These are phyloP conservation scores for Apotomis turbidana DNA, from an alignment of 2,888 invertebrate species.

Conservation along the genomic window DNA sequence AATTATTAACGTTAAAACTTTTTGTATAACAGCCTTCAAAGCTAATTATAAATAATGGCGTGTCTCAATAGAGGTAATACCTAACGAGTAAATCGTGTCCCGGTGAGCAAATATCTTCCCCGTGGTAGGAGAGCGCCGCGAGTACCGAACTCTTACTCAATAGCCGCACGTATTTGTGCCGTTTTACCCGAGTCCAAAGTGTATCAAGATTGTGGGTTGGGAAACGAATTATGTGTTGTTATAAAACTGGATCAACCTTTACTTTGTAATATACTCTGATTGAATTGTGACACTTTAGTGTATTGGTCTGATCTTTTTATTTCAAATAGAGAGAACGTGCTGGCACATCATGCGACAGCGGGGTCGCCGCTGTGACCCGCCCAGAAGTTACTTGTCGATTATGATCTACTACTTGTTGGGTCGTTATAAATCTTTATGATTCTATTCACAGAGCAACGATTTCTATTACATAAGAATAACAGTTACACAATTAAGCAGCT, in stretches of 20 bases:
- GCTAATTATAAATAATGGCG: slow-evolving; percentile 57
- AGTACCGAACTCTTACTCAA: slow-evolving; percentile 57
- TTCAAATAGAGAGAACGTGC: slow-evolving; percentile 25
- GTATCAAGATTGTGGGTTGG: slow-evolving; percentile 65
- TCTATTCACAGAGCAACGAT: slow-evolving; percentile 32
- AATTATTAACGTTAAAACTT: slow-evolving; percentile 48
- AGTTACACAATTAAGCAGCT: slow-evolving; percentile 15
- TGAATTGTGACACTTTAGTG: slow-evolving; percentile 35
- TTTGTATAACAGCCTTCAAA: slow-evolving; percentile 45
- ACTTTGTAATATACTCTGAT: slow-evolving; percentile 27
- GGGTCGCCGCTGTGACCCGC: slow-evolving; percentile 52
- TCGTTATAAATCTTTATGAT: slow-evolving; percentile 40
- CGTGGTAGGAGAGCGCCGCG: slow-evolving; percentile 46
- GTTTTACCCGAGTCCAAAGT: slow-evolving; percentile 60
- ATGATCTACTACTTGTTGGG: slow-evolving; percentile 47
- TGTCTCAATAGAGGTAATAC: slow-evolving; percentile 47
- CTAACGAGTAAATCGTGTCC: slow-evolving; percentile 51
- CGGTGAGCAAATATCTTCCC: slow-evolving; percentile 53
- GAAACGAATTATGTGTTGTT: slow-evolving; percentile 61
- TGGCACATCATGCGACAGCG: slow-evolving; percentile 52
- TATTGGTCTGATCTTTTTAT: slow-evolving; percentile 21
- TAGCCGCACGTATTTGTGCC: slow-evolving; percentile 58
- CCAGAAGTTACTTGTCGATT: slow-evolving; percentile 53
- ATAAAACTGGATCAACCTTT: slow-evolving; percentile 61
- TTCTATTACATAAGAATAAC: slow-evolving; percentile 41